Evolutionary conservation across 2,113 vertebrate species (phyloP), one percentile per base, ranked within the genome.

Genomic region (Vireo altiloquus): DNA sequence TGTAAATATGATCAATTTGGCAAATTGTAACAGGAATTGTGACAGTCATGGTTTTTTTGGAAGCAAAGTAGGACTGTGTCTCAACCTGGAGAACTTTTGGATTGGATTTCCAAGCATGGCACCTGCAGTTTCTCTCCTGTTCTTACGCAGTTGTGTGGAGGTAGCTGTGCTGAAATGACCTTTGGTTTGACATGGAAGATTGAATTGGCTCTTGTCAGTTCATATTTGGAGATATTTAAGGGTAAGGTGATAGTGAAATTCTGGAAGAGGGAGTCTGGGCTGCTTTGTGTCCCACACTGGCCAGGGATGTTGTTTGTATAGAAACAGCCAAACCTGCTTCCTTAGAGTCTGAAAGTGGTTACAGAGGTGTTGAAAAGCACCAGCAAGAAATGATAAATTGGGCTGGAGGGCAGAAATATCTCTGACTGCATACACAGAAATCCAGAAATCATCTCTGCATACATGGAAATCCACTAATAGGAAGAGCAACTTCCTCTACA

Each of bases 401-500:
- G 44, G 14, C 23, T 83, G 42, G 25, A 80, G 75, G 52, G 60
- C 81, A 76, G 66, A 91, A 91, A 37, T 74, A 15, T 50, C 33
- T 91, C 65, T 87, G 68, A 21, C 27, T 95, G 37, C 61, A 21
- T 82, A 90, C 70, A 78, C 17, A 94, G 89, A 85, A 95, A 85
- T 91, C 61, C 49, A 87, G 70, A 85, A 89, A 77, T 72, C 11
- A 17, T 57, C 46, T 90, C 61, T 94, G 57, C 78, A 19, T 91
- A 85, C 84, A 78, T 9, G 90, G 92, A 95, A 96, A 74, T 94
- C 54, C 52, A 75, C 47, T 94, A 65, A 83, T 83, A 83, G 76
- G 93, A 96, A 95, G 30, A 88, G 54, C 75, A 83, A 25, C 85
- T 95, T 97, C 93, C 82, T 93, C 69, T 61, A 10, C 42, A 9